Base-by-base conservation (phyloP, 2,888 invertebrate species). In the Byasa hedistus region DNA sequence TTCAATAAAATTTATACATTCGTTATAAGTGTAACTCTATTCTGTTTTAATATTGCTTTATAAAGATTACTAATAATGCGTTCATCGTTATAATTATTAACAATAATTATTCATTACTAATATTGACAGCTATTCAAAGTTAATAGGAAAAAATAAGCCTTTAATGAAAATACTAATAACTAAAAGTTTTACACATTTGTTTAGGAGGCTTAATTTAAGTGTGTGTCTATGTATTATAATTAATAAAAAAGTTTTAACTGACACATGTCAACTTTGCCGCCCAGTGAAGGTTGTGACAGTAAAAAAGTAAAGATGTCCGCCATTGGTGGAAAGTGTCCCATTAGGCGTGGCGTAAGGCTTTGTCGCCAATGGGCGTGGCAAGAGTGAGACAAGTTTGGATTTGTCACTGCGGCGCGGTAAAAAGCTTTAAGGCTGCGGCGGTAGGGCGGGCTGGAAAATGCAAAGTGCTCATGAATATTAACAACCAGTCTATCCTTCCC, bases 281-380 rank as follows among this genome's bases (percentile, higher is more conserved):
- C 64, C 63, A 64, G 65, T 60, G 63, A 36, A 66, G 23, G 51
- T 62, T 48, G 22, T 48, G 48, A 44, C 65, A 72, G 72, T 73
- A 86, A 88, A 83, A 87, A 85, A 82, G 72, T 73, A 71, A 69
- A 69, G 65, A 60, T 61, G 63, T 3, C 44, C 64, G 65, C 68
- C 70, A 87, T 90, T 91, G 89, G 91, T 84, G 82, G 82, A 84
- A 89, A 89, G 66, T 91, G 91, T 91, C 91, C 80, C 89, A 68
- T 64, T 79, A 79, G 91, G 91, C 90, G 91, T 90, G 89, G 83
- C 76, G 66, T 69, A 72, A 81, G 80, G 79, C 78, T 85, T 87
- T 91, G 90, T 91, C 91, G 88, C 90, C 86, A 85, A 86, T 79
- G 79, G 91, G 91, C 90, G 91, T 90, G 90, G 83, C 79, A 75